phyloP scores from a whole-genome alignment of 2,797 vertebrate genomes.

The Tauraco hartlaubi region DNA sequence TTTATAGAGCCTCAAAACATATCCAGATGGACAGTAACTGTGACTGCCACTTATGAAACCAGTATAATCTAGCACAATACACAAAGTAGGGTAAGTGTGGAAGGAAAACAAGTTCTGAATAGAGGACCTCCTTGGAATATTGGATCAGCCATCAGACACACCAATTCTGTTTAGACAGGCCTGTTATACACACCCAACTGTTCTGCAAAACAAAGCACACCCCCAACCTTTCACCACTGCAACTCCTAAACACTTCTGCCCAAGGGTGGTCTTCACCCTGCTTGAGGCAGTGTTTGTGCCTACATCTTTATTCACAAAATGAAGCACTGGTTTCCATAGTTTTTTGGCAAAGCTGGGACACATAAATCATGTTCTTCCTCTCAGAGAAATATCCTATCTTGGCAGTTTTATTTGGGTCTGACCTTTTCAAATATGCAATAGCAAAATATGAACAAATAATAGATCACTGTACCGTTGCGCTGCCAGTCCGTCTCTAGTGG shows the following conservation, averaged over 20 bases:
- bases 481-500: neutral
- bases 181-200: slow-evolving; percentile 50
- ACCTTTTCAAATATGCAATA: slow-evolving; percentile 22
- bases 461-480: neutral
- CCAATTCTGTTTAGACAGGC: slow-evolving; percentile 50
- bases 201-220: slow-evolving; percentile 32
- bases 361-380: neutral
- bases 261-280: slow-evolving; percentile 9
- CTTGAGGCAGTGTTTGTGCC: neutral
- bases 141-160: slow-evolving; percentile 61
- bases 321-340: slow-evolving; percentile 1
- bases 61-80: slow-evolving; percentile 29
- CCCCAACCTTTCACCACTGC: slow-evolving; percentile 11
- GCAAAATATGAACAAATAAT: slow-evolving; percentile 16
- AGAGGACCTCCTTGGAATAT: slow-evolving; percentile 34
- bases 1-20: slow-evolving; percentile 11
- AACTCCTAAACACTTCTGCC: slow-evolving; percentile 23
- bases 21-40: slow-evolving; percentile 38
- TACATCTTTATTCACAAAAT: slow-evolving; percentile 11
- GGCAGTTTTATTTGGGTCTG: slow-evolving; percentile 4
- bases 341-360: slow-evolving; percentile 25
- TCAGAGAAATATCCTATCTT: neutral
- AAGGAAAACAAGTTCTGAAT: slow-evolving; percentile 59
- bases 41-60: slow-evolving; percentile 16
- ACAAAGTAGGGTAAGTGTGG: slow-evolving; percentile 12